These are phyloP conservation scores for Zygothrica quintamaculata DNA, from an alignment of 2,888 invertebrate species.

Conservation along the genomic window DNA sequence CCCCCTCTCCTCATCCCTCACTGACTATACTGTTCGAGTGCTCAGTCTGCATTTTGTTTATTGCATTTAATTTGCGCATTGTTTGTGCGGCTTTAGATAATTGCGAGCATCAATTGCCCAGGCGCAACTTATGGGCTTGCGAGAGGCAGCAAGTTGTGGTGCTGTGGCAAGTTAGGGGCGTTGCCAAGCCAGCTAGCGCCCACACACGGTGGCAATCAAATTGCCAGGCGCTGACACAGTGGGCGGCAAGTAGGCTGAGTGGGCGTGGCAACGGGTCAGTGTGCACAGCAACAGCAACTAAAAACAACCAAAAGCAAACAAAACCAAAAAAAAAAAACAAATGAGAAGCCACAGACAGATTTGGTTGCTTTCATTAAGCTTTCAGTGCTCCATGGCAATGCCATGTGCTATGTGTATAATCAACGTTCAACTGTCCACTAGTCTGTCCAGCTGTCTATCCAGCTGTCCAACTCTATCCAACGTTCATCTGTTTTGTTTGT, in stretches of 20 bases:
- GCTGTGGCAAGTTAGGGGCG: background rate
- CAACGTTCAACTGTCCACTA: constrained; percentile 54
- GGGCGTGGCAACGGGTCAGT: constrained; percentile 54
- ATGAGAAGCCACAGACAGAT: constrained; percentile 52
- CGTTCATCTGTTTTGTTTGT: constrained; percentile 52
- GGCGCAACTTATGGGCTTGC: constrained; percentile 18
- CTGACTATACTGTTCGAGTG: constrained; percentile 5
- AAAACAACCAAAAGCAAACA: constrained; percentile 14
- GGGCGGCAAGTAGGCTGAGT: constrained; percentile 45
- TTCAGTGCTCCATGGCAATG: constrained; percentile 55
- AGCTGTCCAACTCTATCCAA: constrained; percentile 1
- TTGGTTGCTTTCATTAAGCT: constrained; percentile 73
- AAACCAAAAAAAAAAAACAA: constrained; percentile 33
- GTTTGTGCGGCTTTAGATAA: constrained; percentile 76
- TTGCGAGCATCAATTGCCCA: constrained; percentile 75
- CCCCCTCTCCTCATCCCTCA: constrained; percentile 3
- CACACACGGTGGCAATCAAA: constrained; percentile 71
- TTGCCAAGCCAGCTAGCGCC: constrained; percentile 37
- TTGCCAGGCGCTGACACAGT: constrained; percentile 66
- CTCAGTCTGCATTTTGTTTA: constrained; percentile 58
- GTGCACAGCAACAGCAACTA: constrained; percentile 25
- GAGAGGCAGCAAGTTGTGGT: background rate
- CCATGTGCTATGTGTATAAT: constrained; percentile 60
- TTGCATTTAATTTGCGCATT: constrained; percentile 78
- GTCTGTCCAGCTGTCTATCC: constrained; percentile 11